Conservation (phyloP, 2,797 vertebrate genomes). For the Hoplostethus mediterraneus region DNA sequence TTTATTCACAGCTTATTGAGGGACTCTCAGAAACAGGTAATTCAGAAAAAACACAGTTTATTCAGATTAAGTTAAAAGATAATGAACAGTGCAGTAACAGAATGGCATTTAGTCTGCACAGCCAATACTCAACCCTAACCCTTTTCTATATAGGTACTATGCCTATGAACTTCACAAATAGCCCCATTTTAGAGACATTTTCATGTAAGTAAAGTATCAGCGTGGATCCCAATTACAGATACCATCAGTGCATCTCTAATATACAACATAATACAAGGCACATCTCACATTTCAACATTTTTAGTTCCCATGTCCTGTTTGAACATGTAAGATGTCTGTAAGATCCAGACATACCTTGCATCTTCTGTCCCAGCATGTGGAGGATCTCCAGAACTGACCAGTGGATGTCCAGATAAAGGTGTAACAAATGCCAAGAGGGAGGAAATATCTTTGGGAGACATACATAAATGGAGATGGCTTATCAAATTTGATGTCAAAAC, state of each 20-base stretch:
- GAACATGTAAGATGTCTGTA: too few relatives aligned
- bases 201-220: neutral
- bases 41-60: neutral
- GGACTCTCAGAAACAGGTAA: neutral
- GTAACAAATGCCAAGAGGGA: conserved; percentile 96
- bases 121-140: too few relatives aligned
- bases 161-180: neutral
- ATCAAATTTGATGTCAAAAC: conserved; percentile 2
- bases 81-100: neutral
- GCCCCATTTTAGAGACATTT: neutral
- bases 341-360: conserved; percentile 83
- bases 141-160: too few relatives aligned
- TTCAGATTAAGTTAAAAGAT: neutral
- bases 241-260: neutral
- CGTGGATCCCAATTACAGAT: neutral
- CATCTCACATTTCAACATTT: neutral
- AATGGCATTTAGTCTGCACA: too few relatives aligned
- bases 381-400: conserved; percentile 95
- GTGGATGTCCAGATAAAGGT: conserved; percentile 94
- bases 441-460: conserved; percentile 87
- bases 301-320: neutral
- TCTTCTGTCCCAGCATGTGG: conserved; percentile 90
- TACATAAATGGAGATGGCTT: neutral
- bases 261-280: neutral
- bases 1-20: neutral